phyloP scores from a whole-genome alignment of 30 jellyfish, hydroid and myxozoan genomes.

The Catostylus mosaicus region DNA sequence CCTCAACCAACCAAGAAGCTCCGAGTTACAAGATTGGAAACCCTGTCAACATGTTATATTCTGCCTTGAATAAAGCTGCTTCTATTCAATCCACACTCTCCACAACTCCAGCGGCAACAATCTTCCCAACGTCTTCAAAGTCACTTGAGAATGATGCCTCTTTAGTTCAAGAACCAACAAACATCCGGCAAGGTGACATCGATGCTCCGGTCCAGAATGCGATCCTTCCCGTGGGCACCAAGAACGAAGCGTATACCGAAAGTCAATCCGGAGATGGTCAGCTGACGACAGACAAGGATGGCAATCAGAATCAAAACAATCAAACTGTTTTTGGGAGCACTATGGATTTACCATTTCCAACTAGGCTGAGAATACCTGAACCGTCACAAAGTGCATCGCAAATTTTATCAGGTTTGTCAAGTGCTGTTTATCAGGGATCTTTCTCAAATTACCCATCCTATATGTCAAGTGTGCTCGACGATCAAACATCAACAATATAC shows the following conservation, averaged over 20 bases:
- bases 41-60: constrained; percentile 16
- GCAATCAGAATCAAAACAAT: background rate
- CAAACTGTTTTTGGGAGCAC: background rate
- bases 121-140: constrained; percentile 16
- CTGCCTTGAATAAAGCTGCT: constrained; percentile 2
- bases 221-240: constrained; percentile 51
- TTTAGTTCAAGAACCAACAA: constrained; percentile 1
- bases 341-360: constrained; percentile 66
- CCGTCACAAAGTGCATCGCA: constrained; percentile 44
- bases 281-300: background rate
- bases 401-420: constrained; percentile 67
- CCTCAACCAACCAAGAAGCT: background rate
- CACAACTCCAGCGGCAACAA: constrained; percentile 11
- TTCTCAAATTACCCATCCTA: background rate
- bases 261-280: constrained; percentile 40
- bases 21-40: background rate
- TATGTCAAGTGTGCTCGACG: background rate
- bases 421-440: background rate
- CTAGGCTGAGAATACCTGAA: constrained; percentile 49
- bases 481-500: background rate
- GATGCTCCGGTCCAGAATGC: constrained; percentile 71
- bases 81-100: background rate
- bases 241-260: constrained; percentile 11
- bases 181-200: constrained; percentile 37
- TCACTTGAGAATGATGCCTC: background rate